Evolutionary conservation across 2,888 invertebrate genomes (phyloP), one percentile per base, ranked within the genome.

Genomic region (Xanthorhoe designata): DNA sequence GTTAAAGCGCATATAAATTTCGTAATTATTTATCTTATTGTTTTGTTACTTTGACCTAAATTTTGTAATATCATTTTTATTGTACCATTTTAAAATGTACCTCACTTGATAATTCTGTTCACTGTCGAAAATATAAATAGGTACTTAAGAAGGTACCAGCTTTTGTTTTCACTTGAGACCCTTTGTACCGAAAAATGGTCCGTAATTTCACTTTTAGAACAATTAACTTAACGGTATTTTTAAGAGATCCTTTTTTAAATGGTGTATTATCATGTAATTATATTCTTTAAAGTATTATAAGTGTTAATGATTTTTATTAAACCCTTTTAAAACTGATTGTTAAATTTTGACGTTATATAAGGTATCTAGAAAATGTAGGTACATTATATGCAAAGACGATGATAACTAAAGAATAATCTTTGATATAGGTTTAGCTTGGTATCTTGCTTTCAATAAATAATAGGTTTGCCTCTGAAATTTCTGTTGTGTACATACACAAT

Each of bases 131-230:
- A 45, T 45, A 47, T 47, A 47, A 47, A 47, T 47, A n/a, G n/a
- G n/a, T n/a, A 47, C 47, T 47, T 15, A 15, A 47, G 47, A 17
- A 13, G 47, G 47, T 47, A 47, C 47, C 17, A 7, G 17, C 47
- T 17, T 47, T 47, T 47, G 47, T 47, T 47, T 47, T 47, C 47
- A 15, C 15, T 15, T 47, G 13, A 42, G 32, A 35, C 35, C 35
- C 53, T 53, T 53, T 53, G 53, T 35, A n/a, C 17, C 18, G 35
- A 38, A 42, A 42, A 55, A 42, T 42, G 17, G 13, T 5, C 17
- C 55, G 42, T 42, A 42, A 55, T 55, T 55, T 38, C 19, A 29
- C 15, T 50, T 50, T 24, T 13, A 32, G 53, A 35, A 53, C 38
- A 42, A 42, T 42, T 42, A 42, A 42, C 38, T 42, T 42, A 10